Conservation (phyloP, 1,140 invertebrate species). For the Sitobion miscanthi region DNA sequence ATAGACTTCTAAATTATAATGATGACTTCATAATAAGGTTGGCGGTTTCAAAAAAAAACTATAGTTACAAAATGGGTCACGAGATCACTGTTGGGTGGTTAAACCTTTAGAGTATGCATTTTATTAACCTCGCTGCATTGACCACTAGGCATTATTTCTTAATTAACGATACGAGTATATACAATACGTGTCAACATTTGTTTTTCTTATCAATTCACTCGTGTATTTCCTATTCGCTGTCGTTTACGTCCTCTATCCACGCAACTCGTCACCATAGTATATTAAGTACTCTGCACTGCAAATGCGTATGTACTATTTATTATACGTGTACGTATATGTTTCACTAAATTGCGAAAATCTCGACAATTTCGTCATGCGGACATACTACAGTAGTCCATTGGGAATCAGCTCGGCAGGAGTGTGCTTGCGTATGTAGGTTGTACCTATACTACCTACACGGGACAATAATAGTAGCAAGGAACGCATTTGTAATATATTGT, state of each 20-base stretch:
- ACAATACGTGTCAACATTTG: not conserved
- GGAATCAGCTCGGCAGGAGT: not conserved
- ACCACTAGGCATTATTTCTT: not conserved
- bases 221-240: not conserved
- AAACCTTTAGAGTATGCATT: not conserved
- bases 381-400: not conserved
- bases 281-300: slow-evolving; percentile 4
- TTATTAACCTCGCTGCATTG: not conserved
- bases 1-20: not conserved
- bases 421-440: not conserved
- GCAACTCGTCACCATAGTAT: not conserved
- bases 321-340: not conserved
- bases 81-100: not conserved
- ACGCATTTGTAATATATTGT: not conserved
- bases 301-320: not conserved
- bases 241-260: not conserved
- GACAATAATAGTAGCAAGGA: slow-evolving; percentile 16
- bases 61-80: not conserved
- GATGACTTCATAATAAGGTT: not conserved
- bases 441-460: not conserved
- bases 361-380: slow-evolving; percentile 12
- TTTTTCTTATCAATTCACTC: not conserved
- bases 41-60: not conserved
- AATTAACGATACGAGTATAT: not conserved
- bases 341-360: slow-evolving; percentile 18